Conservation (phyloP, 2,797 vertebrate species). For the Sebastes cheni region DNA sequence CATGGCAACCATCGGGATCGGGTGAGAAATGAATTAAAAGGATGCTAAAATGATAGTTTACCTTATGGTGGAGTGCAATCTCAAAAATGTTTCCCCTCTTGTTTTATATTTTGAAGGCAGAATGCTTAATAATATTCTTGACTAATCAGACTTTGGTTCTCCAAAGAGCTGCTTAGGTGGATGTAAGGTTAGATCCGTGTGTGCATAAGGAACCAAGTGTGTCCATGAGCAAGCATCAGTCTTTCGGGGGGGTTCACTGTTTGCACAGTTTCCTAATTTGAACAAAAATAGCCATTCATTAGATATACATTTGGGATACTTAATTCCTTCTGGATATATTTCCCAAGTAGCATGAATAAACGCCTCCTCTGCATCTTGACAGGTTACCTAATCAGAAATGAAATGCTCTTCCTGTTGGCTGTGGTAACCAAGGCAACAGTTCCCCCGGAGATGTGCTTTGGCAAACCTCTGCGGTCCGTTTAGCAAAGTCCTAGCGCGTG, state of each 20-base stretch:
- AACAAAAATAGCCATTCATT: constrained; percentile 2
- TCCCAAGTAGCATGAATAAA: constrained; percentile 34
- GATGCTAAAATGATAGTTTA: constrained; percentile 37
- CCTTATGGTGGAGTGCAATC: constrained; percentile 5
- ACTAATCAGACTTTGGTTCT: neutral
- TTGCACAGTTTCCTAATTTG: neutral
- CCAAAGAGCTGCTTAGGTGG: neutral
- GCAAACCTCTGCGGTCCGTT: constrained; percentile 66
- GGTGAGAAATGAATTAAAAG: constrained; percentile 24
- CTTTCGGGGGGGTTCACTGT: neutral
- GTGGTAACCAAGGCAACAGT: constrained; percentile 70
- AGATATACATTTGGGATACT: constrained; percentile 11
- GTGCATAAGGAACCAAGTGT: neutral
- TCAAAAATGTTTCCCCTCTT: neutral
- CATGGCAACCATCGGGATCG: constrained; percentile 36
- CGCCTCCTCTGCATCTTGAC: constrained; percentile 40
- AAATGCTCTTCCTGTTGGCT: constrained; percentile 68
- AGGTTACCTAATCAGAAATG: constrained; percentile 61
- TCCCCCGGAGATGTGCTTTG: constrained; percentile 65
- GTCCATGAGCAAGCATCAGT: neutral
- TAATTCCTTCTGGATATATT: constrained; percentile 1
- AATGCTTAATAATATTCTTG: neutral
- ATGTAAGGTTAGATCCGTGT: neutral
- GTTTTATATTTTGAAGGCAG: neutral
- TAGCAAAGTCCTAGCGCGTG: constrained; percentile 63